Evolutionary conservation across 2,888 invertebrate species (phyloP).

Genomic region (Tetramorium bicarinatum): DNA sequence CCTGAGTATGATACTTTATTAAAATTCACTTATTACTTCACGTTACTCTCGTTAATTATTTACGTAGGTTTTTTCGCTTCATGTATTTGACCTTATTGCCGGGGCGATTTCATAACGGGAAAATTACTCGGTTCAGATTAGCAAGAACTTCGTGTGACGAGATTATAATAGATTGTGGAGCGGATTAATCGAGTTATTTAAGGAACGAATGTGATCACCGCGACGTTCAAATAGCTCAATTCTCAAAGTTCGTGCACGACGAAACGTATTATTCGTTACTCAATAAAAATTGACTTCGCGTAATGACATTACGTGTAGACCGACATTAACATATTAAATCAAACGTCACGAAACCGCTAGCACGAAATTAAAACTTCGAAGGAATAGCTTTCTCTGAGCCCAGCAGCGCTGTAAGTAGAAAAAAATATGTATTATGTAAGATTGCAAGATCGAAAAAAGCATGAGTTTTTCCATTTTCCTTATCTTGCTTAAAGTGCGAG

Average conservation of each 20-base stretch:
- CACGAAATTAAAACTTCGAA: neutral
- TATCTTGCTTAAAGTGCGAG: neutral
- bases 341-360: neutral
- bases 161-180: constrained; percentile 11
- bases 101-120: neutral
- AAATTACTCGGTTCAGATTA: neutral
- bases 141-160: neutral
- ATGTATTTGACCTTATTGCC: constrained; percentile 10
- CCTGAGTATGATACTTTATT: constrained; percentile 8
- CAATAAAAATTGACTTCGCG: constrained; percentile 21
- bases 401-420: neutral
- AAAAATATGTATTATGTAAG: neutral
- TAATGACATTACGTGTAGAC: neutral
- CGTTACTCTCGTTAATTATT: constrained; percentile 7
- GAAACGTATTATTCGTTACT: neutral
- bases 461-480: neutral
- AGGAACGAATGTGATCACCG: neutral
- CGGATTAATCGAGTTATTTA: constrained; percentile 21
- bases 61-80: neutral
- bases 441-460: neutral
- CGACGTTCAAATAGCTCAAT: neutral
- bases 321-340: neutral
- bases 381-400: neutral
- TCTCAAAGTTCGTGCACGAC: neutral
- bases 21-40: neutral